phyloP scores from a whole-genome alignment of 2,797 vertebrate genomes.

The Danionella dracula region DNA sequence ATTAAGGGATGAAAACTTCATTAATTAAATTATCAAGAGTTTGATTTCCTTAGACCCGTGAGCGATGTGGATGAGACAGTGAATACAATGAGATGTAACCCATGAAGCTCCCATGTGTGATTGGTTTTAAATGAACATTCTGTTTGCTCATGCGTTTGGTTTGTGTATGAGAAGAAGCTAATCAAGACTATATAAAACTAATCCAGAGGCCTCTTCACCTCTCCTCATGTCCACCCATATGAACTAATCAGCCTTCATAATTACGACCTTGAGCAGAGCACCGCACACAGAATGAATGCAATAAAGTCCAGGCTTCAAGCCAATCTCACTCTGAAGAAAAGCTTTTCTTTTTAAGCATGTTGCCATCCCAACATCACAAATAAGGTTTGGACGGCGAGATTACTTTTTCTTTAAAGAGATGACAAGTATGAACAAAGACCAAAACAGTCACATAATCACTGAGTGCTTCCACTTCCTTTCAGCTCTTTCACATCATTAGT shows the following conservation, averaged over 20 bases:
- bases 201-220: slow-evolving; percentile 6
- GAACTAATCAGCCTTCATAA: slow-evolving; percentile 32
- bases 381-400: neutral
- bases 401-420: neutral
- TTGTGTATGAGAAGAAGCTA: neutral
- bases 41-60: neutral
- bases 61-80: neutral
- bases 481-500: neutral
- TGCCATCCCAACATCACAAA: neutral
- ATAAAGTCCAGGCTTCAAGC: slow-evolving; percentile 12
- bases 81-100: neutral
- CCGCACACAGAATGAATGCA: slow-evolving; percentile 17
- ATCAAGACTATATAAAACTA: slow-evolving; percentile 9
- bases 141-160: neutral
- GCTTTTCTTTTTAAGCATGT: slow-evolving; percentile 5
- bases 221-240: slow-evolving; percentile 1
- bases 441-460: neutral
- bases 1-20: too few species aligned
- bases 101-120: neutral
- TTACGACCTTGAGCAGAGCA: slow-evolving; percentile 14
- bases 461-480: neutral
- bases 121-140: neutral
- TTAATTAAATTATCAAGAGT: neutral
- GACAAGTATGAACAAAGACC: neutral
- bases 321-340: neutral